A percentile compares a stretch with the other conserved stretches of the same genome.
phyloP scores from a whole-genome alignment of 2,113 vertebrate genomes.

The Mobula hypostoma region DNA sequence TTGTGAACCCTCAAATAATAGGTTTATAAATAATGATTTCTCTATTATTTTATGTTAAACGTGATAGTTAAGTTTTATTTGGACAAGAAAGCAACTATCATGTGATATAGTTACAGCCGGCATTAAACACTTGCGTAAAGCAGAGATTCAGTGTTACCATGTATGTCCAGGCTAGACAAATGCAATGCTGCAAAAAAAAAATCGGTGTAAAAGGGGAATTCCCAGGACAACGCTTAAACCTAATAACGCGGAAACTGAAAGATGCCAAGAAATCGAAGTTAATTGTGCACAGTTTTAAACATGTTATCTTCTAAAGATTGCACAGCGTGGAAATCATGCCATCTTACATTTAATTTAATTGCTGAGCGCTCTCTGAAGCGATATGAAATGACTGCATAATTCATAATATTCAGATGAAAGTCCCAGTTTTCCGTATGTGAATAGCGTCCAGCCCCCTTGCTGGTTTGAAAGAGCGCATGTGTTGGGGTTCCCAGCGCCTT shows the following conservation, averaged over 20 bases:
- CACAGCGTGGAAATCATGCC: constrained; percentile 21
- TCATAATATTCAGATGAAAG: constrained; percentile 26
- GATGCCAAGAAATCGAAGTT: neutral
- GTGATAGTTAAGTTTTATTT: neutral
- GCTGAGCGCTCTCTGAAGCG: constrained; percentile 5
- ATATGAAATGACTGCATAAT: constrained; percentile 36
- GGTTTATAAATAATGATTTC: too few relatives aligned
- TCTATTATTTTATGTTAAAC: neutral
- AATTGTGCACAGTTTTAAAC: neutral
- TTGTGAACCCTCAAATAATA: neutral
- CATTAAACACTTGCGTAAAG: neutral
- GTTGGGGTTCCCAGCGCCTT: constrained; percentile 35
- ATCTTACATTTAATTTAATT: constrained; percentile 24
- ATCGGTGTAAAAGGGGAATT: neutral
- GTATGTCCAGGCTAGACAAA: neutral
- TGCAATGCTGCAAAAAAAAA: neutral
- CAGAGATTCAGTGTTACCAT: neutral
- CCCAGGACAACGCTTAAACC: neutral
- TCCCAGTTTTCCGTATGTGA: neutral
- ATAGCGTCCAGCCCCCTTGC: constrained; percentile 32
- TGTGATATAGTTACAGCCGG: neutral
- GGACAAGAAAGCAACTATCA: neutral
- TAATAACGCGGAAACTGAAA: neutral
- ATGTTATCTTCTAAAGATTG: constrained; percentile 21
- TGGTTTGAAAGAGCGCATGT: constrained; percentile 25